Percentiles rank a stretch among this genome's conserved stretches.
Evolutionary conservation across 2,113 vertebrate genomes (phyloP).

Genomic region (Marmota monax): DNA sequence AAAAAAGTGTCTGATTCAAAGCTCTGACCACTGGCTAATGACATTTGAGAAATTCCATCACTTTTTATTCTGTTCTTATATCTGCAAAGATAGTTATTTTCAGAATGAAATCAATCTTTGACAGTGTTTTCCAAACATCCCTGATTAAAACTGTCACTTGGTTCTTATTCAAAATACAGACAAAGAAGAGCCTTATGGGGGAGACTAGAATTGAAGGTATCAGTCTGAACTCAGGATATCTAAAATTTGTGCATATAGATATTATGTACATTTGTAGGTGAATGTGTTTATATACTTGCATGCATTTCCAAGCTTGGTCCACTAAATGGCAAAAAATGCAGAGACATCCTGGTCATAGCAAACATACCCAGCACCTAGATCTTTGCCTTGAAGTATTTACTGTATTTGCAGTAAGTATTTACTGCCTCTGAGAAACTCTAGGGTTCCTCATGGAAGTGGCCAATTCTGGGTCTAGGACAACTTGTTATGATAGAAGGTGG

Average conservation of each 20-base stretch:
- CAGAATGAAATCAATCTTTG: background rate
- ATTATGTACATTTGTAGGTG: background rate
- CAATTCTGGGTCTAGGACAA: background rate
- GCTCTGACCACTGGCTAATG: background rate
- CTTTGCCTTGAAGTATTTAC: background rate
- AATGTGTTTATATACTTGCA: background rate
- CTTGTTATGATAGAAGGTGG: background rate
- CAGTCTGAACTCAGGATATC: conserved; percentile 1
- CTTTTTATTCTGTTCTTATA: background rate
- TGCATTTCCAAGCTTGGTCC: background rate
- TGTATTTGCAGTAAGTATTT: no score
- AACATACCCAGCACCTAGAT: background rate
- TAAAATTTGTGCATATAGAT: background rate
- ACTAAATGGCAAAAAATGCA: background rate
- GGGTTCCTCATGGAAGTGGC: background rate
- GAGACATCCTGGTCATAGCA: background rate
- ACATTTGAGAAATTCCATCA: background rate
- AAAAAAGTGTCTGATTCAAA: background rate
- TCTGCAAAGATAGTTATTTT: conserved; percentile 20
- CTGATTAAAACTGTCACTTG: background rate
- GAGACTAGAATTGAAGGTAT: background rate
- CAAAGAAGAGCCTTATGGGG: background rate
- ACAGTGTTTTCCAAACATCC: background rate
- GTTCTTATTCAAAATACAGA: background rate
- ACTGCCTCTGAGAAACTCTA: background rate